Evolutionary conservation across 2,888 invertebrate genomes (phyloP), one percentile per base, ranked within the genome.

Genomic region (Leptarthrus brevirostris): DNA sequence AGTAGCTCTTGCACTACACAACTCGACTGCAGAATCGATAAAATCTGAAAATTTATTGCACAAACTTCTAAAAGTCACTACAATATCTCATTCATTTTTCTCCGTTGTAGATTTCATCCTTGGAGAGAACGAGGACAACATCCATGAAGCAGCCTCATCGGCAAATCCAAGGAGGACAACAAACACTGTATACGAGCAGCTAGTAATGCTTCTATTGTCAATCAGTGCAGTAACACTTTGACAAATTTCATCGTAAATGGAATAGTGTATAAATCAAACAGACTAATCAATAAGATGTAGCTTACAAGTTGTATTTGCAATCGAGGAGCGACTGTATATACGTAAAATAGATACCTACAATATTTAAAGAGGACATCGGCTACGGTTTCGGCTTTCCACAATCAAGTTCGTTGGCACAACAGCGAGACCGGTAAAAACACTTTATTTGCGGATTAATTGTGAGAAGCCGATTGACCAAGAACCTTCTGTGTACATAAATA

Each of bases 51-150:
- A 53, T 53, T 70, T 70, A 70, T 70, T 40, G 53, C 22, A 36
- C 53, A 70, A 36, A 71, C 40, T 54, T 40, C 36, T 56, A 24
- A 56, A 44, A 56, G 40, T 36, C 26, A 44, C 36, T 49, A 49
- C 70, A 49, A 53, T 49, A 34, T 53, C 53, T 70, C 70, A 70
- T 70, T 70, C 70, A 70, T 56, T 72, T 66, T 69, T 64, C 73
- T 69, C 53, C 34, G 70, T 79, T 77, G 53, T 74, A 81, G 81
- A 81, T 75, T 72, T 80, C 54, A 79, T 80, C 69, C 78, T 79
- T 54, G 79, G 79, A 58, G 77, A 77, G 54, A 80, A 79, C 49
- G 79, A 79, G 73, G 81, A 80, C 64, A 79, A 80, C 53, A 77
- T 77, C 16, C 76, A 79, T 56, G 79, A 79, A 69, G 79, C 78